Evolutionary conservation across 37 sponge, comb jelly and placozoan genomes (phyloP).

Genomic region (Spongilla lacustris): DNA sequence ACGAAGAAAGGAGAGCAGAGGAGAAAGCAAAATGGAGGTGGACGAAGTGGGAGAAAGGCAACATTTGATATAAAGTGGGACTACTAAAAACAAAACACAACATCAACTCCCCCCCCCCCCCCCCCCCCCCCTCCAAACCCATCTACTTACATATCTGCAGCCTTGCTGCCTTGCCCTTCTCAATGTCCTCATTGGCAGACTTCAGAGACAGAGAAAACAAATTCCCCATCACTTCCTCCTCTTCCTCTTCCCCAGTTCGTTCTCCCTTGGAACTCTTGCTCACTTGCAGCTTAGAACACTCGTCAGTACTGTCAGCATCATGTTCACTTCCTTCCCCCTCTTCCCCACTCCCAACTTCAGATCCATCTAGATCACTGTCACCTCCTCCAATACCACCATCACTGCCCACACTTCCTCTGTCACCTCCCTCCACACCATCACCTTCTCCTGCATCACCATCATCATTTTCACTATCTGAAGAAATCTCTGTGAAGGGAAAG

Average conservation of each 20-base stretch:
- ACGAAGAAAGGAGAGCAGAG: no score
- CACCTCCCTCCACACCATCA: not conserved
- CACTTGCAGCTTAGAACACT: not conserved
- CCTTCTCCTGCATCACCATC: not conserved
- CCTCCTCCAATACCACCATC: conserved; percentile 15
- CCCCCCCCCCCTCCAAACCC: no score
- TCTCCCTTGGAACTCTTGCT: not conserved
- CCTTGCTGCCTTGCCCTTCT: conserved; percentile 76
- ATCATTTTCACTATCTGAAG: not conserved
- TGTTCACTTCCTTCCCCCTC: not conserved
- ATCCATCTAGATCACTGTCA: not conserved
- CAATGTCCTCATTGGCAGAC: conserved; percentile 54
- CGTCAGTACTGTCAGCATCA: not conserved
- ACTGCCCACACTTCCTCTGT: no score
- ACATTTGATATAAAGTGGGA: not conserved
- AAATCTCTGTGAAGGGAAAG: not conserved
- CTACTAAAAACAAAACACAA: not conserved
- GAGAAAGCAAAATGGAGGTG: no score
- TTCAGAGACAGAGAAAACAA: conserved; percentile 1
- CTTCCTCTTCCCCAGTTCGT: not conserved
- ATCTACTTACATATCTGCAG: conserved; percentile 55
- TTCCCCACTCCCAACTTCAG: not conserved
- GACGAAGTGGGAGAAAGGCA: not conserved
- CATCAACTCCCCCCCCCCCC: not conserved
- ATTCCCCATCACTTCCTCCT: not conserved